Percentiles rank a stretch among this genome's conserved stretches.
phyloP scores from a whole-genome alignment of 2,888 invertebrate genomes.

The Calameuta filiformis region DNA sequence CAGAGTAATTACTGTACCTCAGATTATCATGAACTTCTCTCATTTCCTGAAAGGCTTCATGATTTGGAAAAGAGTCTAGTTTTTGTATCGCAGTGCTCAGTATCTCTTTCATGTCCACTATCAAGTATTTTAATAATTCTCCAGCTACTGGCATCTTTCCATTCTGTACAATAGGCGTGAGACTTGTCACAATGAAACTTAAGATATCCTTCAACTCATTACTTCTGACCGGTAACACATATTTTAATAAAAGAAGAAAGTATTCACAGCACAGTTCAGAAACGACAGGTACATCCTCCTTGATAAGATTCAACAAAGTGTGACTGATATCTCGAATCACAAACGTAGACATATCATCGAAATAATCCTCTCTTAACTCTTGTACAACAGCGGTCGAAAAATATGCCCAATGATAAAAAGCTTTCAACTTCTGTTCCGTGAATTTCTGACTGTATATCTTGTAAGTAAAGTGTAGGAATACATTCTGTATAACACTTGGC shows the following conservation, averaged over 20 bases:
- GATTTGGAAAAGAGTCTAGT: constrained; percentile 69
- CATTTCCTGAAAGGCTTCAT: constrained; percentile 56
- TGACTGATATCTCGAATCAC: constrained; percentile 71
- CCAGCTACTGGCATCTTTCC: constrained; percentile 46
- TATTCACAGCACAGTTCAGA: constrained; percentile 55
- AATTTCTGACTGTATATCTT: constrained; percentile 67
- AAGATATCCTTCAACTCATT: constrained; percentile 67
- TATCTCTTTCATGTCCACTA: constrained; percentile 67
- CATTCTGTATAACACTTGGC: constrained; percentile 69
- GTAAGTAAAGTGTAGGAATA: constrained; percentile 68
- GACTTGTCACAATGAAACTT: constrained; percentile 68
- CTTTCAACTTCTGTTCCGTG: constrained; percentile 68
- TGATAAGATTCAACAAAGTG: constrained; percentile 69
- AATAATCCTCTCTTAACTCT: constrained; percentile 52
- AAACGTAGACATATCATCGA: constrained; percentile 68
- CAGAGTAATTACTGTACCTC: constrained; percentile 49
- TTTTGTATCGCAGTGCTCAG: constrained; percentile 66
- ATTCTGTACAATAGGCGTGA: constrained; percentile 66
- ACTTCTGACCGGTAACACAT: constrained; percentile 65
- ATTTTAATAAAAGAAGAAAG: constrained; percentile 65
- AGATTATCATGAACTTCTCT: constrained; percentile 53
- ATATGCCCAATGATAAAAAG: constrained; percentile 70
- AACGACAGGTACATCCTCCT: constrained; percentile 56
- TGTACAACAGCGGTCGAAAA: constrained; percentile 67
- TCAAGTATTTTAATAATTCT: constrained; percentile 68